Base-by-base conservation (phyloP, 2,113 vertebrate species). In the Leuciscus idus region DNA sequence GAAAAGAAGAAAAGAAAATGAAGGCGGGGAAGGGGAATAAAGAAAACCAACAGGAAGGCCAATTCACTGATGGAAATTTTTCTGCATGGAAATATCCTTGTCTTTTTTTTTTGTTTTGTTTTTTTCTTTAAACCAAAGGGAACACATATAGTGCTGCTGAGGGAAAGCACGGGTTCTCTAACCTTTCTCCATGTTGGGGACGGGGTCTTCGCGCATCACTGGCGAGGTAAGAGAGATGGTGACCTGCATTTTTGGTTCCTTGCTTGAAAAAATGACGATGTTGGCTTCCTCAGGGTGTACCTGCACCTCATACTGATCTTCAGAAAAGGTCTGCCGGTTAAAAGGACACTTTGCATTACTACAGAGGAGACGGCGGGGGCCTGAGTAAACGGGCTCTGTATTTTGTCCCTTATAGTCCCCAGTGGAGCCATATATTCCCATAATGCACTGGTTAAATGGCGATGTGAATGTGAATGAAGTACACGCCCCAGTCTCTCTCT, bases 221-320 rank as follows among this genome's bases (percentile, higher is more conserved):
- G 95, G 94, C 17, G 95, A 97, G 81, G 96, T 97, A 89, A 97
- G 90, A 61, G 95, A 96, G 92, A 97, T 90, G 19, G 94, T 94
- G 92, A 97, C 95, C 93, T 95, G 95, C 93, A 96, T 95, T 94
- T 94, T 94, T 90, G 96, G 96, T 91, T 97, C 96, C 93, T 95
- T 95, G 87, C 94, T 95, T 84, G 96, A 95, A 88, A 94, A 93
- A 93, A 96, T 95, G 89, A 95, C 81, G 87, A 97, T 93, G 93
- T 90, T 94, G 85, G 95, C 94, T 92, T 96, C 95, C 78, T 96
- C 94, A 0, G 91, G 91, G 86, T 94, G 93, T 80, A 94, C 94
- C 91, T 95, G 94, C 88, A 97, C 95, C 92, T 96, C 93, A 82
- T 96, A 96, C 92, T 94, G 93, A 92, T 97, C 96, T 84, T 96